Percentiles rank a stretch among this genome's conserved stretches.
Evolutionary conservation across 92 coral and sea anemone species (phyloP).

Genomic region (Porites evermanni): DNA sequence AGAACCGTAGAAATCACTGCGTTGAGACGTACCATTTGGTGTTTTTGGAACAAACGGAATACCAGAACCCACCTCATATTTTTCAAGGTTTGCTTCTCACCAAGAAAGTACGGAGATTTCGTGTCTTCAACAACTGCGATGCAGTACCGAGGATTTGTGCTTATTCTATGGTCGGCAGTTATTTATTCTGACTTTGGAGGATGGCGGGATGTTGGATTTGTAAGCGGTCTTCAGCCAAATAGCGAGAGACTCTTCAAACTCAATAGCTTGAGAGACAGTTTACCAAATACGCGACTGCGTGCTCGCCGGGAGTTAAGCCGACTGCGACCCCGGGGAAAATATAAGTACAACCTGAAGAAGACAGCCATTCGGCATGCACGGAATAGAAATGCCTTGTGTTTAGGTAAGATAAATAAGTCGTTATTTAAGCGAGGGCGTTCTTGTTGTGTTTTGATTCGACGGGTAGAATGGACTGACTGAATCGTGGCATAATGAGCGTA

Average conservation of each 20-base stretch:
- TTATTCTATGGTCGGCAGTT: conserved; percentile 62
- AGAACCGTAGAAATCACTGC: conserved; percentile 61
- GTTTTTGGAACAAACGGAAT: conserved; percentile 16
- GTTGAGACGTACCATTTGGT: conserved; percentile 42
- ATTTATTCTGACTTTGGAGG: conserved; percentile 66
- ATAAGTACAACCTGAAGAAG: conserved; percentile 77
- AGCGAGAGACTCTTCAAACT: conserved; percentile 80
- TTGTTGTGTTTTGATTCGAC: conserved; percentile 1
- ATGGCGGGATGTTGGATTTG: conserved; percentile 52
- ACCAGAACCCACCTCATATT: background rate
- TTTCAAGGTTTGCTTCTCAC: conserved; percentile 3
- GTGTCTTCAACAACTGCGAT: conserved; percentile 27
- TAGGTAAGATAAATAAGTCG: conserved; percentile 76
- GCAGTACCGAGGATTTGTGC: conserved; percentile 50
- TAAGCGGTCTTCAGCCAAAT: conserved; percentile 53
- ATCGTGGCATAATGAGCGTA: background rate
- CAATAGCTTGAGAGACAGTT: conserved; percentile 78
- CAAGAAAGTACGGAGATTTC: conserved; percentile 5
- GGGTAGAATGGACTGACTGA: background rate
- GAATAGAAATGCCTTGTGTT: conserved; percentile 81
- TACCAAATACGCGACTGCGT: conserved; percentile 64
- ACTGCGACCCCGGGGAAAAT: conserved; percentile 77
- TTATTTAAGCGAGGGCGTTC: conserved; percentile 6
- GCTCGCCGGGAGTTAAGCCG: conserved; percentile 64
- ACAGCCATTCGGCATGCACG: conserved; percentile 75